Evolutionary conservation across 2,113 vertebrate genomes (phyloP).

Genomic region (Eubucco bourcierii): DNA sequence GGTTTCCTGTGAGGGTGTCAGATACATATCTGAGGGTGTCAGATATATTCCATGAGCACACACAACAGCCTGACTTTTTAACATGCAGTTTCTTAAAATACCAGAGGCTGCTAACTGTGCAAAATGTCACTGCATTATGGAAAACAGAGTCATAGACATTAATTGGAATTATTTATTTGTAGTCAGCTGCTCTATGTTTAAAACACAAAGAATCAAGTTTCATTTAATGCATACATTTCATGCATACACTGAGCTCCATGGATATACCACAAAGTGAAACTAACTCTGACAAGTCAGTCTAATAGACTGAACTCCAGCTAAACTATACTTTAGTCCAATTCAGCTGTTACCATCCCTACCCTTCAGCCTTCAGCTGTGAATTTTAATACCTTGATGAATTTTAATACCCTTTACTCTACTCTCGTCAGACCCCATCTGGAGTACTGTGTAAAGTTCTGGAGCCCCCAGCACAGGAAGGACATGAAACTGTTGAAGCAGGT

Average conservation of each 20-base stretch:
- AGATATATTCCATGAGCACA: not conserved
- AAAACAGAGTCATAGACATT: not conserved
- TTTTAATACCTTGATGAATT: not conserved
- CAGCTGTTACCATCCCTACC: not conserved
- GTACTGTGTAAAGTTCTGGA: too few species aligned
- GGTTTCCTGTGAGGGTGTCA: slow-evolving; percentile 13
- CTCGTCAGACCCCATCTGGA: too few species aligned
- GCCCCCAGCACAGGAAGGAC: too few species aligned
- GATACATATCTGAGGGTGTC: not conserved
- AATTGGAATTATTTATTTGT: not conserved
- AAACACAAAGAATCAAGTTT: not conserved
- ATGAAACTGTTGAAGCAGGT: too few species aligned
- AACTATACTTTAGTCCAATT: not conserved
- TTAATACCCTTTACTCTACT: too few species aligned
- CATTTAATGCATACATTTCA: not conserved
- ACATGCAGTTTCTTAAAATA: slow-evolving; percentile 2
- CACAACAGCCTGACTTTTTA: not conserved
- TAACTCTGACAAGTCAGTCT: not conserved
- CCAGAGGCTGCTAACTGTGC: not conserved
- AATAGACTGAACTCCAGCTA: not conserved
- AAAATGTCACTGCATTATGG: not conserved
- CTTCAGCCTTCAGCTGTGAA: not conserved
- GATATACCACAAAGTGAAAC: not conserved
- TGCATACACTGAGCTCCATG: not conserved
- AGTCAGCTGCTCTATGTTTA: not conserved